Evolutionary conservation across 1,140 invertebrate genomes (phyloP).

Genomic region (Pachyrhynchus sulphureomaculatus): DNA sequence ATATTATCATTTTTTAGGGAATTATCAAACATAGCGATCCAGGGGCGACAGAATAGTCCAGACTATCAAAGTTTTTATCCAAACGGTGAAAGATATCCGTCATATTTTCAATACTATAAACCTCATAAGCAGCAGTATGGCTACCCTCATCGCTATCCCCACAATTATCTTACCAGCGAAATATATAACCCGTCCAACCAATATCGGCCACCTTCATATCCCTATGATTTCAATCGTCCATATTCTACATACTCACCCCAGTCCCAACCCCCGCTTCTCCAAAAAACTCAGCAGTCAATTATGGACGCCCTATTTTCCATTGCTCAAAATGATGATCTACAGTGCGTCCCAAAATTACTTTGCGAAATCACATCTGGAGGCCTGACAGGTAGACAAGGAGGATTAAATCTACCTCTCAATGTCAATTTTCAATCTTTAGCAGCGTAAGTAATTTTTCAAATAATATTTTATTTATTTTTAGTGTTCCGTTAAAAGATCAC

Average conservation of each 20-base stretch:
- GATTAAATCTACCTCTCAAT: slow-evolving; percentile 52
- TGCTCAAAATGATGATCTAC: slow-evolving; percentile 70
- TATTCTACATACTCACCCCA: not conserved
- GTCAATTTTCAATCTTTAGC: slow-evolving; percentile 64
- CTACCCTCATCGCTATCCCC: slow-evolving; percentile 3
- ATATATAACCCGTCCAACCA: not conserved
- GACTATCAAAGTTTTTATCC: not conserved
- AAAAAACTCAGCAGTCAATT: slow-evolving; percentile 37
- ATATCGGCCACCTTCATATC: too few relatives aligned
- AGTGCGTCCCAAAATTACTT: slow-evolving; percentile 74
- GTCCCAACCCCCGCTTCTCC: not conserved
- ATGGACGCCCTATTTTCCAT: slow-evolving; percentile 68
- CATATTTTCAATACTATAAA: not conserved
- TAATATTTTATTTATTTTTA: too few relatives aligned
- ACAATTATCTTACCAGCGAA: slow-evolving; percentile 1
- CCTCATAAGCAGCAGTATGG: slow-evolving; percentile 5
- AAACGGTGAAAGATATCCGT: slow-evolving; percentile 9
- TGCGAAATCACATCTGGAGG: slow-evolving; percentile 72
- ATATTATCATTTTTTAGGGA: slow-evolving; percentile 27
- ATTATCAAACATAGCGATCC: slow-evolving; percentile 30
- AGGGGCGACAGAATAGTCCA: slow-evolving; percentile 9
- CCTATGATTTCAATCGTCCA: not conserved
- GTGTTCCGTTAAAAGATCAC: not conserved
- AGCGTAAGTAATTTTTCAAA: slow-evolving; percentile 58
- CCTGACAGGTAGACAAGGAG: slow-evolving; percentile 55